Base-by-base conservation (phyloP, 2,113 vertebrate genomes). In the Ictidomys tridecemlineatus region DNA sequence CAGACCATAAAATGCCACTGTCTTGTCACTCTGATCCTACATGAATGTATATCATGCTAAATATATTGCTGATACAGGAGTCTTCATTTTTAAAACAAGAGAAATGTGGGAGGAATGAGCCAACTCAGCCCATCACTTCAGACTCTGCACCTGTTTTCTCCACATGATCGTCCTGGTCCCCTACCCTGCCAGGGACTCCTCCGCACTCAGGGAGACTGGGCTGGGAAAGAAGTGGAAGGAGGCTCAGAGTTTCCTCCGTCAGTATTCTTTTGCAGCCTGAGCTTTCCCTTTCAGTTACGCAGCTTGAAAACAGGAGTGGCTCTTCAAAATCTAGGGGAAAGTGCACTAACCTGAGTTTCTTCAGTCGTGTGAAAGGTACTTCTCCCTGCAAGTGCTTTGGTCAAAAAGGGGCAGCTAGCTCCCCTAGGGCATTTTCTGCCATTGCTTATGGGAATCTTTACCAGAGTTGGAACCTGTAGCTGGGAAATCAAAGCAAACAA, bases 401-500 rank as follows among this genome's bases (percentile, higher is more conserved):
- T 83, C 45, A 39, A 39, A 93, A 65, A 12, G 56, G 42, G 34
- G 53, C 39, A 69, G 39, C 20, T n/a, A 12, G 58, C 58, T 92
- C 79, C 65, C 70, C 0, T 0, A 32, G 16, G 32, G 7, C n/a
- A 28, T 48, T 88, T 79, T 58, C 51, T 78, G 72, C 30, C 1
- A 4, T 51, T 95, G 53, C 93, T 95, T 85, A 74, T 61, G 42
- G n/a, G 73, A 77, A 53, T 83, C 93, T 92, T 80, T 58, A 78
- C n/a, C 18, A 63, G 39, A 30, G 78, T 28, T 53, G 2, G 51
- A 39, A 48, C 24, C 34, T 53, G 30, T 8, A 30, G 28, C 18
- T 79, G n/a, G 9, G 22, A 70, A 93, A 90, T 72, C 58, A 61
- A 58, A 92, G 48, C 13, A 6, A 88, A 74, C 34, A n/a, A 53